Base-by-base conservation (phyloP, 2,797 vertebrate species). In the Denticeps clupeoides region DNA sequence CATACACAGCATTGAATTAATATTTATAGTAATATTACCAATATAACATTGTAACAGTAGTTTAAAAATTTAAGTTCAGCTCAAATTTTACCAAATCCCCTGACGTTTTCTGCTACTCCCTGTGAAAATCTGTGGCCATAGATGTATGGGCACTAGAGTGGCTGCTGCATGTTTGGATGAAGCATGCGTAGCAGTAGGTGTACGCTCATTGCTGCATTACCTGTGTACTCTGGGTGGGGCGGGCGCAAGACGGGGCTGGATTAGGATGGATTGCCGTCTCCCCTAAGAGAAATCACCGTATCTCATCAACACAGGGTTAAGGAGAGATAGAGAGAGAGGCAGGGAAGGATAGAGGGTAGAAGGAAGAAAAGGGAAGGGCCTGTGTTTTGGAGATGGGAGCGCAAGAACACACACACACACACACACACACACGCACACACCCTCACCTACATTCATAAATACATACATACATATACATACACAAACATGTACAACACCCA, bases 251-350 rank as follows among this genome's bases (percentile, higher is more conserved):
- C 84, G 82, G 75, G 83, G 83, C 79, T 85, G 84, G 78, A 83
- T 82, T 85, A 87, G 80, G 82, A 87, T 84, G 82, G 84, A 87
- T 73, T 84, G 84, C 79, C 83, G 83, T 80, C 84, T 83, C 81
- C 82, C 84, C 84, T 87, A 85, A 78, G 83, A 86, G 83, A 87
- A 85, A 87, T 84, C 84, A 87, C 83, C 83, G 82, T 85, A 85
- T 85, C 83, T 82, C 79, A 77, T 85, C 80, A 87, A 85, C 65
- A 72, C 60, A 58, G 32, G 48, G 53, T 49, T 75, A 77, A 26
- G 32, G 26, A 37, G 28, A 35, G 15, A 40, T 41, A 18, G 23
- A 11, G n/a, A 21, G 15, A 50, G 44, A 18, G 37, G 12, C 43
- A 49, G 41, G 50, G 41, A 48, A 32, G 37, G 19, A 37, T 23